Conservation (phyloP, 2,888 invertebrate species). For the Pyrochroa serraticornis region DNA sequence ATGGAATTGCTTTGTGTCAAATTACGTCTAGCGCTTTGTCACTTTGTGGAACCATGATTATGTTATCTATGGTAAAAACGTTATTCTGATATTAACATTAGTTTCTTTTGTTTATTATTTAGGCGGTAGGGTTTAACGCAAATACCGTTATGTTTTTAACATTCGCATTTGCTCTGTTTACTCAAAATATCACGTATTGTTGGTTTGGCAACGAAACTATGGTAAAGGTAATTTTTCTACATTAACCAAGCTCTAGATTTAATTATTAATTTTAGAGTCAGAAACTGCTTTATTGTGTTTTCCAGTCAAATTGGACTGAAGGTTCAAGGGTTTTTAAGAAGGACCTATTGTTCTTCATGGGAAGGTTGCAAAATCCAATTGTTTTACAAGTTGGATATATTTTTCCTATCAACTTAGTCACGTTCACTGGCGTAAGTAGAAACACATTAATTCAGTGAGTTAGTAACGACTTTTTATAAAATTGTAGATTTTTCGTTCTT, state of each 20-base stretch:
- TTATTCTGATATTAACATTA: neutral
- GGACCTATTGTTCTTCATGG: constrained; percentile 18
- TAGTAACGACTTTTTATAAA: neutral
- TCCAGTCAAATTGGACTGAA: constrained; percentile 3
- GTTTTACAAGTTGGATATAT: constrained; percentile 13
- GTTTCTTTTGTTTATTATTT: neutral
- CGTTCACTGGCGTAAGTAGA: constrained; percentile 23
- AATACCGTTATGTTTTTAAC: constrained; percentile 1
- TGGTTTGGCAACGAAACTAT: constrained; percentile 27
- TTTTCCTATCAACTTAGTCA: constrained; percentile 14
- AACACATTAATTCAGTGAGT: neutral
- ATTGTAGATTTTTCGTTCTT: constrained; percentile 14
- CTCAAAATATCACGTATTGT: constrained; percentile 21
- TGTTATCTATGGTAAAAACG: constrained; percentile 12
- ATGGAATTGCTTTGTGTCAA: constrained; percentile 8
- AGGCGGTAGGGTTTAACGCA: constrained; percentile 2
- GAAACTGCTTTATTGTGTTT: constrained; percentile 3
- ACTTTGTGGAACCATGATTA: constrained; percentile 17
- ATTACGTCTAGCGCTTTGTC: constrained; percentile 5
- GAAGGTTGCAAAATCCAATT: constrained; percentile 11
- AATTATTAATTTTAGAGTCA: constrained; percentile 7
- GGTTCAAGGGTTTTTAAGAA: constrained; percentile 6
- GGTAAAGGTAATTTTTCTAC: constrained; percentile 8
- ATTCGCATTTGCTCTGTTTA: constrained; percentile 6
- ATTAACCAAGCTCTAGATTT: neutral